A percentile compares a stretch with the other conserved stretches of the same genome.
Conservation (phyloP, 2,113 vertebrate genomes). For the Chaetorhynchus papuensis region DNA sequence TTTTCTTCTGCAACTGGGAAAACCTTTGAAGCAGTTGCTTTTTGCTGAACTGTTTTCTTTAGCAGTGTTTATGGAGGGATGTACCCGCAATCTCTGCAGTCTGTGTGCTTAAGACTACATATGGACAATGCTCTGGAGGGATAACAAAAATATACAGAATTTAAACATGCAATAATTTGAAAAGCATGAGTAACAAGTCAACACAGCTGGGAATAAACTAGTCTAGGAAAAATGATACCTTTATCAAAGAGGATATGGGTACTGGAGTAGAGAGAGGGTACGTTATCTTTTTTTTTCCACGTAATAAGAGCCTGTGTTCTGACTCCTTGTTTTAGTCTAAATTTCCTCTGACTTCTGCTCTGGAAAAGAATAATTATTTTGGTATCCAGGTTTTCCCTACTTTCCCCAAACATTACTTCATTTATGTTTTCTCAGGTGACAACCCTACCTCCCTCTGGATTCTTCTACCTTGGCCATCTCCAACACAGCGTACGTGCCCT, state of each 20-base stretch:
- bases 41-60: not conserved
- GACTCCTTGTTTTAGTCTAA: not conserved
- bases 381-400: not conserved
- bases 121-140: not conserved
- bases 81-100: not conserved
- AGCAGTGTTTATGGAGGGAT: not conserved
- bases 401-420: conserved; percentile 35
- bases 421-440: conserved; percentile 55
- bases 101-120: not conserved
- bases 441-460: conserved; percentile 38
- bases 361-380: not conserved
- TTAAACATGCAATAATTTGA: not conserved
- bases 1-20: not conserved
- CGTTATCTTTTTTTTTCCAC: not conserved
- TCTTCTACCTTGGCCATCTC: conserved; percentile 35
- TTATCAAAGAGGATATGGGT: not conserved
- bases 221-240: not conserved
- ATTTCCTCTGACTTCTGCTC: not conserved
- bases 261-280: not conserved
- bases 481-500: not conserved
- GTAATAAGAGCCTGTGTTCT: not conserved
- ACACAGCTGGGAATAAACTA: not conserved
- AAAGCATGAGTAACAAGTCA: not conserved
- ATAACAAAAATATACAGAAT: not conserved
- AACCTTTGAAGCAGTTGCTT: not conserved